Base-by-base conservation (phyloP, 2,888 invertebrate genomes). In the Petrolisthes manimaculis region DNA sequence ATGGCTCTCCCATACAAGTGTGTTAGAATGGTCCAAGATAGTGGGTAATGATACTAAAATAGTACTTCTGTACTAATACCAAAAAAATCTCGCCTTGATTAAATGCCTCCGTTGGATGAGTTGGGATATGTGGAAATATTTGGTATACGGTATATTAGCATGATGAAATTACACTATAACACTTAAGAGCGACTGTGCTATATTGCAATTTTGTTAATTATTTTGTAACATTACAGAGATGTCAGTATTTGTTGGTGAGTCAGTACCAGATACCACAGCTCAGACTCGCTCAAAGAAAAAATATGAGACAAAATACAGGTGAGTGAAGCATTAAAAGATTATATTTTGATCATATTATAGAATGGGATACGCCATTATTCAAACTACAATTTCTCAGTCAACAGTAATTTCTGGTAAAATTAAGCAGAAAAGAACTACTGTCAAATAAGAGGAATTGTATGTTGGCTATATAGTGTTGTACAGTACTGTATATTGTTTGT, bases 241-340 rank as follows among this genome's bases (percentile, higher is more conserved):
- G 88, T 88, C 88, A 75, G 88, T 88, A 24, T 88, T 88, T 67
- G 81, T 88, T 56, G 81, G 84, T 53, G 88, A 84, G 21, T 75
- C 74, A 53, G 88, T 71, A 8, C n/a, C 88, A 9, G 84, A 88
- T 24, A 67, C 56, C 24, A 37, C 82, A 6, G 81, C 84, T 53
- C 84, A 80, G 74, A 74, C 88, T 24, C 80, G 84, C 24, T 80
- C 61, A n/a, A 69, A 84, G 53, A 88, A 88, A 54, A 88, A 88
- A 37, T 88, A 88, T 77, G 84, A 88, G 69, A 88, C 88, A n/a
- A 88, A 84, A 51, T 88, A 88, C 54, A 88, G 88, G 88, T 88
- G 54, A 83, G 86, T 6, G 18, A 69, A 3, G 79, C 51, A 69
- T 21, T n/a, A 8, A 54, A 37, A 55, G 24, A 14, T 83, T 74